phyloP scores from a whole-genome alignment of 2,797 vertebrate genomes.

The Sphenodon punctatus region DNA sequence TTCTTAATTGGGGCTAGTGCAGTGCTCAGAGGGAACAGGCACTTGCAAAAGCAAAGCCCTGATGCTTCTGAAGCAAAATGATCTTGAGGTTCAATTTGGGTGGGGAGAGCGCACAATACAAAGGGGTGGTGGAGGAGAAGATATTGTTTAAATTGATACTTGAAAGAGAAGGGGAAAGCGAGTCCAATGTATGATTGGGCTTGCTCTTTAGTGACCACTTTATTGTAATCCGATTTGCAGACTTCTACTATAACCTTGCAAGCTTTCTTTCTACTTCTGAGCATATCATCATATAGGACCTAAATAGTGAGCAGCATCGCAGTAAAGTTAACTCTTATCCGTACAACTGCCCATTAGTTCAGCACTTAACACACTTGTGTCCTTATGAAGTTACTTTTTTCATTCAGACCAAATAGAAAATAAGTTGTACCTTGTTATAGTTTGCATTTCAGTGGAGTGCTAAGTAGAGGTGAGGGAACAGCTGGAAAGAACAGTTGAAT shows the following conservation, averaged over 20 bases:
- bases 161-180: neutral
- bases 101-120: neutral
- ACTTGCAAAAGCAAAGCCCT: neutral
- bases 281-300: neutral
- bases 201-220: neutral
- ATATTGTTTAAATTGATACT: neutral
- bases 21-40: slow-evolving; percentile 6
- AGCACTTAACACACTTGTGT: neutral
- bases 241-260: neutral
- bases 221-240: no score
- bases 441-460: neutral
- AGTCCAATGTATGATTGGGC: neutral
- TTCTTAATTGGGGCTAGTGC: neutral
- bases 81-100: neutral
- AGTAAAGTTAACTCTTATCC: neutral
- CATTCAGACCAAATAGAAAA: neutral
- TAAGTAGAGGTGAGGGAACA: neutral
- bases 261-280: neutral
- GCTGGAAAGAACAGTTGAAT: neutral
- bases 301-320: neutral
- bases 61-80: neutral
- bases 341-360: slow-evolving; percentile 6
- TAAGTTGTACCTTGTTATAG: slow-evolving; percentile 3
- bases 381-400: neutral
- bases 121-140: neutral